phyloP scores from a whole-genome alignment of 2,113 vertebrate genomes.

The Tragelaphus strepsiceros region DNA sequence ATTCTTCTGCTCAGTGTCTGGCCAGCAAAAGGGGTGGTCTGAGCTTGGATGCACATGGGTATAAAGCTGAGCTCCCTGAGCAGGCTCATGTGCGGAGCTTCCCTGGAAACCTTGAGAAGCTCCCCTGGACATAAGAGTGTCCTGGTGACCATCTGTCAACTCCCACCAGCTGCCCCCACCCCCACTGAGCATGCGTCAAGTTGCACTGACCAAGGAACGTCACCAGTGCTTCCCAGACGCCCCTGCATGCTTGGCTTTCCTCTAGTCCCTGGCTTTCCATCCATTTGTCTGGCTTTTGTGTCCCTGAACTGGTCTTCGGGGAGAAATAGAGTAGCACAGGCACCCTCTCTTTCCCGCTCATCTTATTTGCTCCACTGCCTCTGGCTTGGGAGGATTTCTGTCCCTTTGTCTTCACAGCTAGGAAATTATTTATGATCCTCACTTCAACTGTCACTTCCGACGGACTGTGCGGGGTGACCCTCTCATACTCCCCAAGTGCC shows the following conservation, averaged over 20 bases:
- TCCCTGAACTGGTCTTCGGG: not conserved
- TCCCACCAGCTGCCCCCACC: no score
- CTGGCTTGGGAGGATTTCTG: no score
- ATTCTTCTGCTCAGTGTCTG: not conserved
- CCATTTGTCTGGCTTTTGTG: not conserved
- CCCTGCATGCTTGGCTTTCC: not conserved
- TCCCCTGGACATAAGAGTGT: not conserved
- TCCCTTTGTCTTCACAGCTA: constrained; percentile 1
- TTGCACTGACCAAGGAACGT: not conserved
- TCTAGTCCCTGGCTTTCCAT: not conserved
- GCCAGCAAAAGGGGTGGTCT: not conserved
- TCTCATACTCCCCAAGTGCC: not conserved
- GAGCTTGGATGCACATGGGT: not conserved
- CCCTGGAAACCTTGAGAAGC: not conserved
- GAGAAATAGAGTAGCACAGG: fast-evolving
- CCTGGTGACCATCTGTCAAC: not conserved
- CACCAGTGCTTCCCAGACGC: not conserved
- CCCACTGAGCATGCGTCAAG: not conserved
- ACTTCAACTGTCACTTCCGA: not conserved
- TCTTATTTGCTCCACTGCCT: not conserved
- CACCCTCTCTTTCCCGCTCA: fast-evolving
- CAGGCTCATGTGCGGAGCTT: not conserved
- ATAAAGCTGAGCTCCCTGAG: not conserved
- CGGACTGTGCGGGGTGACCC: not conserved
- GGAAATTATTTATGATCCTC: not conserved